A percentile compares a stretch with the other conserved stretches of the same genome.
Evolutionary conservation across 2,113 vertebrate species (phyloP).

Genomic region (Microtus richardsoni): DNA sequence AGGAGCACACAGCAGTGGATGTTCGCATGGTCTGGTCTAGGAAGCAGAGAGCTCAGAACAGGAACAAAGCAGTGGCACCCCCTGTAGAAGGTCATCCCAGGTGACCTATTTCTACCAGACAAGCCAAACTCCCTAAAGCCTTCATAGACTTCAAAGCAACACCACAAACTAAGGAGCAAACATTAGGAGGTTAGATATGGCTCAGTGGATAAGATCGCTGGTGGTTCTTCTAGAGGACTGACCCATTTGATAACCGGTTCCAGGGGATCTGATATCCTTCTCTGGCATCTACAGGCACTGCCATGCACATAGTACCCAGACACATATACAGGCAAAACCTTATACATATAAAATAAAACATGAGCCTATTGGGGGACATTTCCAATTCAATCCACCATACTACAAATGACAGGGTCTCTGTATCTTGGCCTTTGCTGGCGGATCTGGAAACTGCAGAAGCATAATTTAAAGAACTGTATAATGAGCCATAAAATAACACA

Average conservation of each 20-base stretch:
- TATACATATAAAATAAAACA: neutral
- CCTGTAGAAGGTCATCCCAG: neutral
- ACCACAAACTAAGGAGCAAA: neutral
- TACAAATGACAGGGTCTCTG: neutral
- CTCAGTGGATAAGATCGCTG: neutral
- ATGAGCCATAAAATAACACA: neutral
- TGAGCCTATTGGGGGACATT: neutral
- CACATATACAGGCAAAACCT: neutral
- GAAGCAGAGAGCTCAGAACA: neutral
- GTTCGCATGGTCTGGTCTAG: neutral
- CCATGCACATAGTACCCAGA: neutral
- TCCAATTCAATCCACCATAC: neutral
- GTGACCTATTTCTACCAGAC: neutral
- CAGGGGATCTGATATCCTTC: too few species aligned
- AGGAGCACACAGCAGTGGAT: too few species aligned
- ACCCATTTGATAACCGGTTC: neutral
- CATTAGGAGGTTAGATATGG: neutral
- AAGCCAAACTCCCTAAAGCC: neutral
- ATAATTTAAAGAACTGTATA: neutral
- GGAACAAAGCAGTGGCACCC: neutral
- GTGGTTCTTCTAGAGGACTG: neutral
- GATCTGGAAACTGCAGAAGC: neutral
- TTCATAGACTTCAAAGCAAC: neutral
- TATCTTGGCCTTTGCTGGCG: neutral
- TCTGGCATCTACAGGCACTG: neutral